A percentile compares a stretch with the other conserved stretches of the same genome.
These are phyloP conservation scores for Odobenus rosmarus DNA, from an alignment of 2,113 vertebrate species.

Conservation along the genomic window DNA sequence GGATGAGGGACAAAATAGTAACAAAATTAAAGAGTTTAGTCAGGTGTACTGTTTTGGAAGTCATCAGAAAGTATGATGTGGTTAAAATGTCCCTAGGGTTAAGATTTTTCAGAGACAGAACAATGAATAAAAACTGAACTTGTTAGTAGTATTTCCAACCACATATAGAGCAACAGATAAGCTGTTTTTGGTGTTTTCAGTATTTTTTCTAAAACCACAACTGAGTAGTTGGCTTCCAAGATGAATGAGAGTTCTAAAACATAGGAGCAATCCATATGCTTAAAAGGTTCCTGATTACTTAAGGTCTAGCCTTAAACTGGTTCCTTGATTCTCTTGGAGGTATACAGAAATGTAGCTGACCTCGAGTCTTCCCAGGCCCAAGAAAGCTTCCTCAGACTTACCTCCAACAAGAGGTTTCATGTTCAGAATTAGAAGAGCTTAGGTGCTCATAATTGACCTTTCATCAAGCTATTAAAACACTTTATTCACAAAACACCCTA, in stretches of 20 bases:
- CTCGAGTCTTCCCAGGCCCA: background rate
- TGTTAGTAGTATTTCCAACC: background rate
- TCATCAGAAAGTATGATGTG: background rate
- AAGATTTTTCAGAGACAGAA: background rate
- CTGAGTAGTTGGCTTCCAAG: background rate
- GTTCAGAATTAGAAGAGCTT: background rate
- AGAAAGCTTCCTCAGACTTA: background rate
- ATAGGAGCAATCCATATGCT: background rate
- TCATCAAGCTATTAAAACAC: conserved; percentile 5
- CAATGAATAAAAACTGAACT: background rate
- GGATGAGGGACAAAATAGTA: background rate
- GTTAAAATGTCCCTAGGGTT: background rate
- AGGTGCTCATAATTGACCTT: background rate
- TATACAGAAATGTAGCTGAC: background rate
- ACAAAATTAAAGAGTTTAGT: background rate
- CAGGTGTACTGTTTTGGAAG: background rate
- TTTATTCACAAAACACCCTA: background rate
- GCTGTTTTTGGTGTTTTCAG: background rate
- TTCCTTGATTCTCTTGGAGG: background rate
- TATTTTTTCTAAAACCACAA: conserved; percentile 32
- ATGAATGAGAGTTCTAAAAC: background rate
- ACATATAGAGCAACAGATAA: background rate
- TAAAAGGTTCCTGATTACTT: background rate
- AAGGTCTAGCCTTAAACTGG: background rate
- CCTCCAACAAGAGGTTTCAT: background rate